phyloP scores from a whole-genome alignment of 2,888 invertebrate genomes.

The Idaea biselata region DNA sequence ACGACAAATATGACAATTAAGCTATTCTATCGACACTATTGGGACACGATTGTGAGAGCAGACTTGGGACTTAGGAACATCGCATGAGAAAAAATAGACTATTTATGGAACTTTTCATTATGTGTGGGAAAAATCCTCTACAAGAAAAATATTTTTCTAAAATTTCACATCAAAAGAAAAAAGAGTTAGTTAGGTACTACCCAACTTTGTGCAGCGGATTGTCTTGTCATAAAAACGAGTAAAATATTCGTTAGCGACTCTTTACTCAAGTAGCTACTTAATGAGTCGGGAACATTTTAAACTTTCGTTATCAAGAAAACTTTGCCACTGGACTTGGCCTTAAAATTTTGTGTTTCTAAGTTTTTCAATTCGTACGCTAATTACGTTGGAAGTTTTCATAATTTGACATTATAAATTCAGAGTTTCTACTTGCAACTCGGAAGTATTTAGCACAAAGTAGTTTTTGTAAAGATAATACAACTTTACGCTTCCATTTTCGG shows the following conservation, averaged over 20 bases:
- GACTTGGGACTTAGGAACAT: too few species aligned
- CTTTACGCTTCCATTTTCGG: too few species aligned
- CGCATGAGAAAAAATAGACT: too few species aligned
- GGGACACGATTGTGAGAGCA: too few species aligned
- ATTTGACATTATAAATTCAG: background rate
- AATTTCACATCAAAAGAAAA: background rate
- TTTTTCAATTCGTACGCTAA: constrained; percentile 1
- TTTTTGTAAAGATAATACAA: background rate
- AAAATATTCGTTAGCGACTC: background rate
- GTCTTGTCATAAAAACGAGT: background rate
- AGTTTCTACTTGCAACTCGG: background rate
- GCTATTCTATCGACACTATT: too few species aligned
- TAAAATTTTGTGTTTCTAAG: constrained; percentile 1
- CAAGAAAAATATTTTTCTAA: too few species aligned
- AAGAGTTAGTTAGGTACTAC: background rate
- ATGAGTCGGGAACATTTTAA: background rate
- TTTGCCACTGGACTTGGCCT: background rate
- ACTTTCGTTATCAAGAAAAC: background rate
- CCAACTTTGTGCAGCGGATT: background rate
- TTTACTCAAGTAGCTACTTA: background rate
- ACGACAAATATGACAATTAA: too few species aligned
- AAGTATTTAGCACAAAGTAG: background rate
- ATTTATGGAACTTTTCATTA: too few species aligned
- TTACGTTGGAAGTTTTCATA: background rate
- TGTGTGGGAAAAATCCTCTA: too few species aligned